Base-by-base conservation (phyloP, 2,113 vertebrate species). In the Lipophrys pholis region DNA sequence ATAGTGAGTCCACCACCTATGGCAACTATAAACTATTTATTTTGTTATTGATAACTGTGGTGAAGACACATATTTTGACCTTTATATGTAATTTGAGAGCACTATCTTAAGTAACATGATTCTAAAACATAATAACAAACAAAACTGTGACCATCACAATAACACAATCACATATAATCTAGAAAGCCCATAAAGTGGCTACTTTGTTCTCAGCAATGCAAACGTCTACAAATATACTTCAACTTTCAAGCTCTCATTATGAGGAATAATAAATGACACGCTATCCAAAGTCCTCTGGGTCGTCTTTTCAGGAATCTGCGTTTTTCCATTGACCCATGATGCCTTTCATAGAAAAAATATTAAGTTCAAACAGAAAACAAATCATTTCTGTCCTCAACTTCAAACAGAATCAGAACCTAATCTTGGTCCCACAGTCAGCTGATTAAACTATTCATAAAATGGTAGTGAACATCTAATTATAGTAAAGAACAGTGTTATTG, bases 401-500 rank as follows among this genome's bases (percentile, higher is more conserved):
- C n/a, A 56, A 55, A 38, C 43, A 52, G 4, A 79, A 41, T 1
- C 3, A 36, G 67, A 14, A 72, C 15, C 12, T 46, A n/a, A 15
- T 54, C 59, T 61, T 53, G 7, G 43, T 64, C 14, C 35, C 41
- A 79, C 6, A 63, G 45, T 55, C 41, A 50, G 9, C 46, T 35
- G 57, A 60, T 53, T 39, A 49, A 16, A 43, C 42, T 42, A 43
- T 70, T 60, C 45, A 55, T 70, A 40, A 30, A 46, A 7, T 16
- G 38, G 12, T 41, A 21, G 55, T 59, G 62, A 53, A 57, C 46
- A 43, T 21, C 54, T 67, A 67, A 70, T 78, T 67, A 62, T 67
- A 66, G 56, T 30, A 30, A 63, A 35, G 30, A 64, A 46, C 16
- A 62, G 8, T 15, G 14, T 7, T 41, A 53, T 53, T 77, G 51